Percentiles rank a stretch among this genome's conserved stretches.
Evolutionary conservation across 2,113 vertebrate genomes (phyloP).

Genomic region (Poeciliopsis retropinna): DNA sequence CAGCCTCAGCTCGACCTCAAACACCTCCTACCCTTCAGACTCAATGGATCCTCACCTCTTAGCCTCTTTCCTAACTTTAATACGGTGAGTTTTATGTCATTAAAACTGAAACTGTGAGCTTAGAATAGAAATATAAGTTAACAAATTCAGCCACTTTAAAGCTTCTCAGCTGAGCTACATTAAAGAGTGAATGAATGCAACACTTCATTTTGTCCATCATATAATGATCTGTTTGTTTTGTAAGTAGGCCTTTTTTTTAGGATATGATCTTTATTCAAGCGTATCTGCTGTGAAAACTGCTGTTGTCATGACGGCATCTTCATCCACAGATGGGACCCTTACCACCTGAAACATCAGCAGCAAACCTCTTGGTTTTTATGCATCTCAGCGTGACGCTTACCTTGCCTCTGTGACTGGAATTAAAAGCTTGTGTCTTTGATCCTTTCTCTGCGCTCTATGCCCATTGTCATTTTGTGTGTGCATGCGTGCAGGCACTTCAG

Average conservation of each 20-base stretch:
- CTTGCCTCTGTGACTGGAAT: conserved; percentile 40
- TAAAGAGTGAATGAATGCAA: too few species aligned
- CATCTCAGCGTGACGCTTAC: conserved; percentile 18
- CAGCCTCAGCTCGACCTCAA: conserved; percentile 93
- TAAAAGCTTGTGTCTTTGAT: conserved; percentile 65
- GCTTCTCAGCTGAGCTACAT: background rate
- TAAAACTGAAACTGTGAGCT: background rate
- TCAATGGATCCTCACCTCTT: conserved; percentile 91
- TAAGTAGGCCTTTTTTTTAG: background rate
- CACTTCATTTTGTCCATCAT: too few species aligned
- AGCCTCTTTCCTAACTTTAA: conserved; percentile 98
- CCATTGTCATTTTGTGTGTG: conserved; percentile 45
- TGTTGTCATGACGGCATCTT: conserved; percentile 22
- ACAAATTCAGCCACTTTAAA: background rate
- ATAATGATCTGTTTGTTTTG: background rate
- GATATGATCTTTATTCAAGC: conserved; percentile 38
- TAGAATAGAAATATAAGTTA: background rate
- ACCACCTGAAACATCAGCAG: conserved; percentile 21
- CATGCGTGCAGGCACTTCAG: conserved; percentile 28
- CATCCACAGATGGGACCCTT: conserved; percentile 18
- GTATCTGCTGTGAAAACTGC: conserved; percentile 13
- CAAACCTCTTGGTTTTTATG: conserved; percentile 21
- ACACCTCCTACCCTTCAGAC: conserved; percentile 93
- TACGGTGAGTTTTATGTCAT: conserved; percentile 80
- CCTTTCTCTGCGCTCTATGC: conserved; percentile 36